phyloP scores from a whole-genome alignment of 2,888 invertebrate species.

The Platynereis dumerilii region DNA sequence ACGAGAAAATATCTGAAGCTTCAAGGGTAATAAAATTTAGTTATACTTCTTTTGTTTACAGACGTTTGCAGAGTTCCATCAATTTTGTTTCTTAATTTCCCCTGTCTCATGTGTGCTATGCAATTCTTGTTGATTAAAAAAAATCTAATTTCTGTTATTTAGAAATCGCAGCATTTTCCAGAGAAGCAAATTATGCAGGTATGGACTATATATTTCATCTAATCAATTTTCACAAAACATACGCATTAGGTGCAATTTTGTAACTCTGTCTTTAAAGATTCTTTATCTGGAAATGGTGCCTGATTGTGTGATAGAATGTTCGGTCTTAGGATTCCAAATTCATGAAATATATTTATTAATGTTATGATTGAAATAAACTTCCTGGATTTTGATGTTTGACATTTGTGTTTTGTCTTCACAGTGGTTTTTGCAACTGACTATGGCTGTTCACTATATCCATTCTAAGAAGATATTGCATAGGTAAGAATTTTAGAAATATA shows the following conservation, averaged over 20 bases:
- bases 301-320: too few species aligned
- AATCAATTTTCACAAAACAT: too few species aligned
- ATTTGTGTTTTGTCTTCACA: constrained; percentile 30
- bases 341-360: too few species aligned
- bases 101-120: too few species aligned
- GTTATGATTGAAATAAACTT: not conserved
- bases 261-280: too few species aligned
- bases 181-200: constrained; percentile 52
- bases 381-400: not conserved
- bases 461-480: constrained; percentile 58
- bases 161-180: constrained; percentile 48
- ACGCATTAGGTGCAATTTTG: too few species aligned
- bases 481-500: constrained; percentile 36
- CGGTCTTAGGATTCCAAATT: too few species aligned
- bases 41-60: too few species aligned
- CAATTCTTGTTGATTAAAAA: too few species aligned
- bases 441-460: constrained; percentile 60
- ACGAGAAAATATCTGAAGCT: constrained; percentile 51
- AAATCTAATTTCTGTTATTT: not conserved
- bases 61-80: too few species aligned
- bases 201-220: constrained; percentile 1
- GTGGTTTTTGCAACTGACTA: constrained; percentile 60
- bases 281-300: too few species aligned
- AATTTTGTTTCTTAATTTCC: too few species aligned
- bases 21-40: constrained; percentile 41